Base-by-base conservation (phyloP, 2,888 invertebrate genomes). In the Ypsolopha sequella region DNA sequence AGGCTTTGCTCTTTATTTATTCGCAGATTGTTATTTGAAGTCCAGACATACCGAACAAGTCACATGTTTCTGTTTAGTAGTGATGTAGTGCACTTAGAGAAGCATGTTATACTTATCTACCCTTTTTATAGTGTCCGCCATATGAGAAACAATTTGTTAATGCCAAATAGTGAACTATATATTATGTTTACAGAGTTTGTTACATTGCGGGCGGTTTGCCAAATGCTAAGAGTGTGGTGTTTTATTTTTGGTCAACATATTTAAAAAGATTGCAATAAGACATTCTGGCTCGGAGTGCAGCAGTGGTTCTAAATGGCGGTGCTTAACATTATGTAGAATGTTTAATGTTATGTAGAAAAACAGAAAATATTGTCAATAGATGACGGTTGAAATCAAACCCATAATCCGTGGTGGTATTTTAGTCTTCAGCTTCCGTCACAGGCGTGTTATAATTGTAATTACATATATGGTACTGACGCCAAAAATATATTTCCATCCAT, bases 131-230 rank as follows among this genome's bases (percentile, higher is more conserved):
- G 54, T 54, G 58, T 62, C 7, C n/a, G 33, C 24, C n/a, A 41
- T 63, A 65, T 63, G 63, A 65, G 62, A 60, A 62, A 58, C 62
- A 60, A 66, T 73, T 68, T 68, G 66, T 73, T 70, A 71, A 66
- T 62, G 68, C 68, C 65, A 59, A 63, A 61, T 58, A 56, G 58
- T 58, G 58, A 68, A 71, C 62, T 66, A 68, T 66, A 68, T 66
- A 70, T 69, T 69, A 67, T 63, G 65, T 64, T 51, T 36, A 33
- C 50, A n/a, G 34, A 11, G 34, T 48, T 33, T 11, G 41, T 41
- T 41, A 41, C 41, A 64, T 61, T 61, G 57, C 61, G 68, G 71
- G 71, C 69, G 58, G 62, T 55, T 62, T 76, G 70, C 72, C 72
- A 74, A 73, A 66, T 65, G 61, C 24, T 10, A 6, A 38, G 34